These are phyloP conservation scores for Sinocyclocheilus rhinocerous DNA, from an alignment of 2,113 vertebrate species.

Conservation along the genomic window DNA sequence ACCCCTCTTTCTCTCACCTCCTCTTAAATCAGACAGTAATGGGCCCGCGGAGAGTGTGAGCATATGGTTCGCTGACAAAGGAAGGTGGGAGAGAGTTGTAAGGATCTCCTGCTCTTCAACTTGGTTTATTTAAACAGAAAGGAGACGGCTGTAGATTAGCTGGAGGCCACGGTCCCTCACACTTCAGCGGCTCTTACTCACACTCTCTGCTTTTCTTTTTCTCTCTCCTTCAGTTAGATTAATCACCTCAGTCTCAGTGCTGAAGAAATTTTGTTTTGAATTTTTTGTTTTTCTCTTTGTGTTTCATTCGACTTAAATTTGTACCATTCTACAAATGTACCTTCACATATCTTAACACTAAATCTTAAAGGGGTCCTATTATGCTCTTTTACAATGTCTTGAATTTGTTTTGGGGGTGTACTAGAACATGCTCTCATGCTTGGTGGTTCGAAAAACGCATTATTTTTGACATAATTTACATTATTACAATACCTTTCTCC, in stretches of 20 bases:
- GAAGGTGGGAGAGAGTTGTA: slow-evolving; percentile 21
- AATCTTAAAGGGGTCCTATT: too few relatives aligned
- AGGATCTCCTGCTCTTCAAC: background rate
- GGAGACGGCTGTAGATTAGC: slow-evolving; percentile 11
- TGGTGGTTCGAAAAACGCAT: too few relatives aligned
- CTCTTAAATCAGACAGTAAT: slow-evolving; percentile 50
- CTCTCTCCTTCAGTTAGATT: background rate
- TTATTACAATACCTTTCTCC: too few relatives aligned
- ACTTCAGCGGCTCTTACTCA: slow-evolving; percentile 2
- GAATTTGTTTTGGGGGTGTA: too few relatives aligned
- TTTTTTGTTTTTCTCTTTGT: background rate
- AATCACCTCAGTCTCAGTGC: background rate
- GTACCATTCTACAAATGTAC: background rate
- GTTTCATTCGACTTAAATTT: background rate
- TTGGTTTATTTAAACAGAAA: slow-evolving; percentile 39
- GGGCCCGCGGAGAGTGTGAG: slow-evolving; percentile 16
- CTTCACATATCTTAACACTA: background rate
- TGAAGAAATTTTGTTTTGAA: background rate
- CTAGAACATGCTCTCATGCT: too few relatives aligned
- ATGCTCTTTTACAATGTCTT: too few relatives aligned
- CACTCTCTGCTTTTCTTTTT: background rate
- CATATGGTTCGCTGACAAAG: slow-evolving; percentile 12
- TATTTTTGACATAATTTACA: too few relatives aligned
- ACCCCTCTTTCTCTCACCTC: slow-evolving; percentile 22
- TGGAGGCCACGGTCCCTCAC: background rate